Conservation (phyloP, 1,140 invertebrate species). For the Trachymyrmex septentrionalis region DNA sequence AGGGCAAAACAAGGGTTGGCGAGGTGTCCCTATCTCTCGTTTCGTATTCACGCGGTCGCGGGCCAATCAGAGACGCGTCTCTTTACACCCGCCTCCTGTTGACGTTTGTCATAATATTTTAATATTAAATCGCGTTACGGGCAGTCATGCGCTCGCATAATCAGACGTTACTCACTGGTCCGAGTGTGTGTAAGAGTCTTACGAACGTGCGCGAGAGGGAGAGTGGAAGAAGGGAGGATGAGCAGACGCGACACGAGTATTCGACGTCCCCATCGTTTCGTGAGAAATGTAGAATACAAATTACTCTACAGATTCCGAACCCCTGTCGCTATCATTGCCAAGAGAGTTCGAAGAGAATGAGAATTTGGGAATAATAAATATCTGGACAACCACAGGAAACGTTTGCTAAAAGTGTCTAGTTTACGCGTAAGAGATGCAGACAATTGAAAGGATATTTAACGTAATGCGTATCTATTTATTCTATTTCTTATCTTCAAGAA, state of each 20-base stretch:
- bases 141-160: slow-evolving; percentile 86
- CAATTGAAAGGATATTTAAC: neutral
- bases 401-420: neutral
- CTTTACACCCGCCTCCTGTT: slow-evolving; percentile 84
- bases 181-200: slow-evolving; percentile 67
- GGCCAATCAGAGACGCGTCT: slow-evolving; percentile 84
- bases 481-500: neutral
- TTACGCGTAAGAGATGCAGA: neutral
- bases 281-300: slow-evolving; percentile 86
- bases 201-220: slow-evolving; percentile 33
- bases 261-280: slow-evolving; percentile 78
- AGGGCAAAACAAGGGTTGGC: slow-evolving; percentile 68
- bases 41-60: slow-evolving; percentile 85
- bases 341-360: slow-evolving; percentile 75
- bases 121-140: slow-evolving; percentile 87
- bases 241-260: slow-evolving; percentile 72
- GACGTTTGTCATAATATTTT: slow-evolving; percentile 88
- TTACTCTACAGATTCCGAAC: slow-evolving; percentile 77
- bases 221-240: slow-evolving; percentile 45
- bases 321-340: slow-evolving; percentile 58
- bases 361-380: slow-evolving; percentile 82
- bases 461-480: neutral
- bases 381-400: neutral
- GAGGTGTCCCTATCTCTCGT: slow-evolving; percentile 74
- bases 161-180: slow-evolving; percentile 82